phyloP scores from a whole-genome alignment of 1,140 invertebrate species.

The Chrysoperla carnea region DNA sequence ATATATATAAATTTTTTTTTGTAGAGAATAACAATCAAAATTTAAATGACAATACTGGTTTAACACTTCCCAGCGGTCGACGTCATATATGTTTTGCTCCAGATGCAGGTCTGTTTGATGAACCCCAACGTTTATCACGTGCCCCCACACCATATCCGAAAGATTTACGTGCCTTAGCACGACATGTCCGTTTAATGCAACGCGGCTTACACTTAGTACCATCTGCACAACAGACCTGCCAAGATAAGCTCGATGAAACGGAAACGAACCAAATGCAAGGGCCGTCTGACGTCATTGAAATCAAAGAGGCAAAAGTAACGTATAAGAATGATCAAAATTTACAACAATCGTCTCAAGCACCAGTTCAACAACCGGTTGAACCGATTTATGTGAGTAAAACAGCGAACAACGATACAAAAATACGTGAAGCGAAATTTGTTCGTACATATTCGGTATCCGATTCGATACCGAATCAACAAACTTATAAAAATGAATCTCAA shows the following conservation, averaged over 20 bases:
- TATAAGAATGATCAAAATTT: background rate
- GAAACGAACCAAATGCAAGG: background rate
- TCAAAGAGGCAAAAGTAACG: conserved; percentile 10
- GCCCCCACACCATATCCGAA: conserved; percentile 86
- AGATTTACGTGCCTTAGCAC: conserved; percentile 69
- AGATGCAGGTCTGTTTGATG: conserved; percentile 22
- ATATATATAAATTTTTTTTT: no score
- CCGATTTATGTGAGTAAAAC: no score
- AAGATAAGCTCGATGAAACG: background rate
- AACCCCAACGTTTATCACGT: conserved; percentile 42
- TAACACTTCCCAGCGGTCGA: background rate
- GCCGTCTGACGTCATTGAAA: background rate
- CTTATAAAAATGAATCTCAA: conserved; percentile 4
- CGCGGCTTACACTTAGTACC: background rate
- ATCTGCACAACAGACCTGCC: background rate
- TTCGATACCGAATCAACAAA: conserved; percentile 17
- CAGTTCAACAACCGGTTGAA: no score
- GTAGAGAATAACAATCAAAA: no score
- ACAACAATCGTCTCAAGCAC: no score
- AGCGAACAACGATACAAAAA: no score
- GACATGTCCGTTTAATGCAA: conserved; percentile 34
- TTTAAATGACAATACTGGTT: no score
- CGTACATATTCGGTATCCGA: conserved; percentile 21
- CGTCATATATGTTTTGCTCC: conserved; percentile 49
- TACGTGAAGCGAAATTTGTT: conserved; percentile 23